A percentile compares a stretch with the other conserved stretches of the same genome.
phyloP scores from a whole-genome alignment of 2,888 invertebrate species.

The Andrena dorsata region DNA sequence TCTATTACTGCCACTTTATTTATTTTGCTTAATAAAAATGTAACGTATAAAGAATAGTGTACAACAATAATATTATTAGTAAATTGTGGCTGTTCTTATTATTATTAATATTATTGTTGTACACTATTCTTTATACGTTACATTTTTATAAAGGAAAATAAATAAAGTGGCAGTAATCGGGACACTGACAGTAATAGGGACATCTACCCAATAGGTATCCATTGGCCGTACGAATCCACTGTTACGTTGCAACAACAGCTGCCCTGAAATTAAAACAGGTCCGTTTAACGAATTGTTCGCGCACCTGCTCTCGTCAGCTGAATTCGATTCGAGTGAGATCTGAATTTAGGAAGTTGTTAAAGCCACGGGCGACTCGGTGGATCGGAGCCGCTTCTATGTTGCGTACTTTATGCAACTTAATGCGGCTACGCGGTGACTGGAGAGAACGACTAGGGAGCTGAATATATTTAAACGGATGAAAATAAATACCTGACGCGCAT shows the following conservation, averaged over 20 bases:
- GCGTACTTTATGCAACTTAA: conserved; percentile 13
- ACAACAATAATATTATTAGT: no score
- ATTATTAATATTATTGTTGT: no score
- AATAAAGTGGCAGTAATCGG: no score
- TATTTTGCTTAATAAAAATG: no score
- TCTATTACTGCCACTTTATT: no score
- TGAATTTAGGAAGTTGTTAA: background rate
- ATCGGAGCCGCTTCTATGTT: background rate
- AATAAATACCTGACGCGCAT: conserved; percentile 27
- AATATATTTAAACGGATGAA: conserved; percentile 31
- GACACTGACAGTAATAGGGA: no score
- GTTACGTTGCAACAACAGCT: conserved; percentile 22
- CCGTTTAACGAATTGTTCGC: conserved; percentile 22
- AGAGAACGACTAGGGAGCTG: background rate
- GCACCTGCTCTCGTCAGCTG: conserved; percentile 37
- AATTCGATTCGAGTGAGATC: conserved; percentile 13
- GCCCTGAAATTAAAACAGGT: conserved; percentile 45
- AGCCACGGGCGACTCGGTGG: background rate
- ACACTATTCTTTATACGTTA: no score
- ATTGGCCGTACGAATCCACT: background rate
- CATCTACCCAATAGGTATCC: no score
- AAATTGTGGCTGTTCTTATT: no score
- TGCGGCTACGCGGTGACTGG: background rate
- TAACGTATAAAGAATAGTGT: no score
- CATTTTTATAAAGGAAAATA: no score